Base-by-base conservation (phyloP, 1,140 invertebrate species). In the Antheraea mylitta region DNA sequence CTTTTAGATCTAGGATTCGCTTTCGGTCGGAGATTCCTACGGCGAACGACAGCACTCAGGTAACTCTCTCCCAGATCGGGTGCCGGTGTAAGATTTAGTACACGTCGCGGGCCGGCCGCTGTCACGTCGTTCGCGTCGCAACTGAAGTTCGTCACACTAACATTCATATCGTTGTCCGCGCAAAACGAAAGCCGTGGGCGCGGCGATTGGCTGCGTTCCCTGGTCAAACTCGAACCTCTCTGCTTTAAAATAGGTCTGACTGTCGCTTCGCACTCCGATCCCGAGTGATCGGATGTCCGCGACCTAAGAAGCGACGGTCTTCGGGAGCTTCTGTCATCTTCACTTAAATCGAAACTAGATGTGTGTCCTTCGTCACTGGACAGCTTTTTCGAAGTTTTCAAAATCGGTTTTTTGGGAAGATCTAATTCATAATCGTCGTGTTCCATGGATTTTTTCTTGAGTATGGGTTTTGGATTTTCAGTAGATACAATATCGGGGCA, bases 391-490 rank as follows among this genome's bases (percentile, higher is more conserved):
- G 95, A 94, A 19, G 93, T 94, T 86, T 98, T 98, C 0, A 98
- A 87, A 70, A 98, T 98, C 13, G 97, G 96, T 79, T 95, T 96
- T 68, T 95, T 96, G 0, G 94, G 94, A 66, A 93, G 93, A 38
- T 96, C 95, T 59, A 93, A 91, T 30, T 96, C 95, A 70, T 94
- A 93, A 77, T 97, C 96, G 67, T 97, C 96, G 7, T 95, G 94
- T 75, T 98, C 97, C 0, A 95, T 96, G 0, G 95, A 95, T 82
- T 97, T 97, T 83, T 97, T 97, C 80, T 98, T 97, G 9, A 98
- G 80, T 80, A 97, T 97, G 0, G 96, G 96, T 83, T 94, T 95
- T 0, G 95, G 95, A 45, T 92, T 93, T 61, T 95, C 93, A 7
- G 78, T 77, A 45, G 77, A 70, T 19, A 83, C 67, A 72, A 85